Base-by-base conservation (phyloP, 1,140 invertebrate genomes). In the Macrosteles quadrilineatus region DNA sequence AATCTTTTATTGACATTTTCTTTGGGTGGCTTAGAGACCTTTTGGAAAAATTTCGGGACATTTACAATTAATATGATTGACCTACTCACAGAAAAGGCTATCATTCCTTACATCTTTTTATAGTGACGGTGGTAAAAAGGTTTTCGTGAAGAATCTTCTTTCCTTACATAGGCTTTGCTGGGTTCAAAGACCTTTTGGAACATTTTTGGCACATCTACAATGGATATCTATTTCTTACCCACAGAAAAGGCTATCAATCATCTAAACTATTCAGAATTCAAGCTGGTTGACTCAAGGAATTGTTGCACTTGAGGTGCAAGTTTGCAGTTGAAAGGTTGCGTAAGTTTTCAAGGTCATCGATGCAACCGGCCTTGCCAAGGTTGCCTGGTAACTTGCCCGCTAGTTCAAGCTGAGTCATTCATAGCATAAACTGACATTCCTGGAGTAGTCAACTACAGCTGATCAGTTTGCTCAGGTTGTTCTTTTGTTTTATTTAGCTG, bases 291-390 rank as follows among this genome's bases (percentile, higher is more conserved):
- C n/a, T n/a, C n/a, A n/a, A n/a, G n/a, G n/a, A n/a, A n/a, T n/a
- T n/a, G n/a, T n/a, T n/a, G n/a, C n/a, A n/a, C n/a, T n/a, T n/a
- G n/a, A n/a, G 6, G 36, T 9, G 36, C 36, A 6, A 40, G 36
- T 40, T 6, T 17, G 6, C 36, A 17, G 36, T 6, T 6, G 36
- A 6, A 40, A 17, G 36, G 17, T 40, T 40, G 36, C 36, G 36
- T 40, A 6, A 40, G 36, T 40, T 40, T 6, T 40, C 36, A 40
- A 40, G 36, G 36, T 40, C 36, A 40, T 40, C 17, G 6, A 4
- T 50, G 47, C 47, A 50, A 50, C 47, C 47, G 47, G 14, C 47
- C 47, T 50, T 50, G 47, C 47, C 47, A 50, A 50, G 47, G 47
- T 17, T 40, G 36, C 6, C 36, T 40, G 36, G 17, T 6, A 9